phyloP scores from a whole-genome alignment of 2,888 invertebrate species.

The Archips xylosteana region DNA sequence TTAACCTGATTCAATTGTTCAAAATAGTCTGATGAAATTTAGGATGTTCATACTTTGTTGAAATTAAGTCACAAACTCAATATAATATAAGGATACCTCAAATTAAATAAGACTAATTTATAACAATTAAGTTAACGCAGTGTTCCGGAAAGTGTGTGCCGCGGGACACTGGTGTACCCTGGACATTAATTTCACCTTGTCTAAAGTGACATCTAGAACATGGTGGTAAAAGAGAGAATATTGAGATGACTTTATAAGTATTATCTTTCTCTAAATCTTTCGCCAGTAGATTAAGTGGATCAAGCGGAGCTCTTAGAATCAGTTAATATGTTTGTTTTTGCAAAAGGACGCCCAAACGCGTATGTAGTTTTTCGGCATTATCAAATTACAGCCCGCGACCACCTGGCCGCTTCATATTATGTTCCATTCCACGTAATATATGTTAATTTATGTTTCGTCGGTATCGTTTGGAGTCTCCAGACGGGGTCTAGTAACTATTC shows the following conservation, averaged over 20 bases:
- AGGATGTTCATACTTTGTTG: no score
- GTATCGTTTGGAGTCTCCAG: constrained; percentile 42
- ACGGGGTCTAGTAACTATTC: constrained; percentile 53
- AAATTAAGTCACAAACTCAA: no score
- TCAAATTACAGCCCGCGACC: constrained; percentile 68
- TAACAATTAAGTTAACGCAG: no score
- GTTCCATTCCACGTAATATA: constrained; percentile 55
- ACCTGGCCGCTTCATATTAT: constrained; percentile 62
- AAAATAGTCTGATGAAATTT: no score
- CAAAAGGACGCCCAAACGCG: constrained; percentile 54
- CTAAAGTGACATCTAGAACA: no score
- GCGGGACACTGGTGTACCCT: no score
- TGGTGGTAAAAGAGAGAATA: no score
- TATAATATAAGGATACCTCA: no score
- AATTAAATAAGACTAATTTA: no score
- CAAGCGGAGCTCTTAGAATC: constrained; percentile 12
- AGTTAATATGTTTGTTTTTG: constrained; percentile 48
- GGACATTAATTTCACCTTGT: no score
- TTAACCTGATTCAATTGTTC: no score
- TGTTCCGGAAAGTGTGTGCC: no score
- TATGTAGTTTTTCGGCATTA: constrained; percentile 64
- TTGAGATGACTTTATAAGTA: background rate
- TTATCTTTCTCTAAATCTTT: background rate
- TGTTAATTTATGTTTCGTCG: constrained; percentile 56
- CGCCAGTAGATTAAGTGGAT: background rate